Evolutionary conservation across 2,113 vertebrate species (phyloP).

Genomic region (Excalfactoria chinensis): DNA sequence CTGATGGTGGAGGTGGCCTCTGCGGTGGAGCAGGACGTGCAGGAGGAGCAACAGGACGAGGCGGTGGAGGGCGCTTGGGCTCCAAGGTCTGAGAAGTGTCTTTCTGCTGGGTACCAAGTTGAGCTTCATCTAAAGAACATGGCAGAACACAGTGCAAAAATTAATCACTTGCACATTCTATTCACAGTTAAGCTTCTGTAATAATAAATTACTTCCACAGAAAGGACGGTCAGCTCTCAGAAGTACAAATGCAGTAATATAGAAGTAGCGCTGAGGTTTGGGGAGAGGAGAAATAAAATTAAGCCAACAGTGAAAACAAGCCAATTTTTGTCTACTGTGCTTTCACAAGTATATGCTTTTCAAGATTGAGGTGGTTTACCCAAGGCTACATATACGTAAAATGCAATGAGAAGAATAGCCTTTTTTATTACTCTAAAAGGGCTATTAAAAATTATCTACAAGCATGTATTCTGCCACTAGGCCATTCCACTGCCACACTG

Average conservation of each 20-base stretch:
- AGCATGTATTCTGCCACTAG: neutral
- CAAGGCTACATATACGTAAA: neutral
- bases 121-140: slow-evolving; percentile 79
- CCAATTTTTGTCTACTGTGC: neutral
- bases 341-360: neutral
- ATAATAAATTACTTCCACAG: neutral
- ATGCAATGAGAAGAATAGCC: neutral
- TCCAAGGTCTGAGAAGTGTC: slow-evolving; percentile 80
- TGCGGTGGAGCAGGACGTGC: slow-evolving; percentile 92
- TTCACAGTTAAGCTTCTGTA: neutral
- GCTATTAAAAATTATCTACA: neutral
- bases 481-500: neutral
- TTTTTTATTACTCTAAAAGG: neutral
- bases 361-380: neutral
- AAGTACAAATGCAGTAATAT: accelerated
- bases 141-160: neutral
- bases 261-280: neutral
- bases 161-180: no score
- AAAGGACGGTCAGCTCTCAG: neutral
- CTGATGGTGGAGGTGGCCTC: slow-evolving; percentile 95
- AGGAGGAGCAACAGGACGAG: slow-evolving; percentile 89
- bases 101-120: slow-evolving; percentile 77
- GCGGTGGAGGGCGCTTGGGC: slow-evolving; percentile 91
- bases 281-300: neutral
- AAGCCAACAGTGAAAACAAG: neutral